A percentile compares a stretch with the other conserved stretches of the same genome.
These are phyloP conservation scores for Glaucomys volans DNA, from an alignment of 2,113 vertebrate species.

Conservation along the genomic window DNA sequence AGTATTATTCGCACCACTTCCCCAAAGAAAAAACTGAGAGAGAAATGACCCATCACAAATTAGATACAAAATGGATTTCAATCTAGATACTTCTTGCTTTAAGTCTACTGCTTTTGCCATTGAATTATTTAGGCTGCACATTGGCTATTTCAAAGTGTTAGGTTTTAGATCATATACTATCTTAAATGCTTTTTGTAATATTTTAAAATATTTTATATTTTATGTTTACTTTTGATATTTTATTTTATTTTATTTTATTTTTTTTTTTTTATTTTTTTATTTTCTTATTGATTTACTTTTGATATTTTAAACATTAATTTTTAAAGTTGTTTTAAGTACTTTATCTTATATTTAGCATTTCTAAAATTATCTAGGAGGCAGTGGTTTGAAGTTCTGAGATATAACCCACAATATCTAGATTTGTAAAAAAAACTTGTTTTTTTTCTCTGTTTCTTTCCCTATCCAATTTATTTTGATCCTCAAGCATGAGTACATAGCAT, in stretches of 20 bases:
- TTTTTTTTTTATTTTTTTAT: too few relatives aligned
- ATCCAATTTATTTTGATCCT: background rate
- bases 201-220: background rate
- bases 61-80: constrained; percentile 17
- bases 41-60: background rate
- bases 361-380: constrained; percentile 41
- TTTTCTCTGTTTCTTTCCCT: background rate
- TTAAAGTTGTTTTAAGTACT: background rate
- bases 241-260: too few relatives aligned
- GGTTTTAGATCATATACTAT: constrained; percentile 40
- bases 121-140: background rate
- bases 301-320: constrained; percentile 42
- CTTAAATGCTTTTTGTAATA: constrained; percentile 13
- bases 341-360: constrained; percentile 35
- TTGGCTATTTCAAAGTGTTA: background rate
- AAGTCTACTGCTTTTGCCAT: constrained; percentile 8
- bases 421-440: background rate
- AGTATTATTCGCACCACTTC: constrained; percentile 35
- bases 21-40: background rate
- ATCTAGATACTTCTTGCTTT: constrained; percentile 10
- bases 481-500: background rate
- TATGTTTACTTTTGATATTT: constrained; percentile 20
- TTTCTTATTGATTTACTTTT: too few relatives aligned
- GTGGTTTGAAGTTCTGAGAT: background rate
- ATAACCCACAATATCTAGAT: background rate